phyloP scores from a whole-genome alignment of 1,140 invertebrate genomes.

The Ladona fulva region DNA sequence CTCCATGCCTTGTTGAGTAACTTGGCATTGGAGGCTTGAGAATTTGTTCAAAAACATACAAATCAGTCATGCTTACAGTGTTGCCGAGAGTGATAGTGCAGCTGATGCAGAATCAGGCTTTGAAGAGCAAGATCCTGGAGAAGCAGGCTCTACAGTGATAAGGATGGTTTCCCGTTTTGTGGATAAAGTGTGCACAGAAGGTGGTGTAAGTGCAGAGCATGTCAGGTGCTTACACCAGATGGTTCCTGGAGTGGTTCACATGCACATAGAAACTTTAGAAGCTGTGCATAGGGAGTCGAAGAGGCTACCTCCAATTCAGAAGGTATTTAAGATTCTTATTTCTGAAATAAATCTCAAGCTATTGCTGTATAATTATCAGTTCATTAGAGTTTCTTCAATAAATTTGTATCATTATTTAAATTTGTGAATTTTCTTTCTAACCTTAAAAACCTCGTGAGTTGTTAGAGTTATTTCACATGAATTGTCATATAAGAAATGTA shows the following conservation, averaged over 20 bases:
- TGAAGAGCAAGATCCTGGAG: conserved; percentile 84
- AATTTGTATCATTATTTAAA: too few relatives aligned
- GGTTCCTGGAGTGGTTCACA: conserved; percentile 86
- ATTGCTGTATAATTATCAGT: not conserved
- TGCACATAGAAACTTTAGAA: conserved; percentile 90
- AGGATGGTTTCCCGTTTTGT: conserved; percentile 90
- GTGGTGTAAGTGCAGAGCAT: conserved; percentile 81
- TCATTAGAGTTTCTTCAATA: too few relatives aligned
- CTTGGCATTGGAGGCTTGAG: conserved; percentile 92
- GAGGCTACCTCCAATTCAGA: conserved; percentile 87
- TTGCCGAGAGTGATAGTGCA: conserved; percentile 64
- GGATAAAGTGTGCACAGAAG: conserved; percentile 89
- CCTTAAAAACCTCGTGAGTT: too few relatives aligned
- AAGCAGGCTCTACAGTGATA: conserved; percentile 75
- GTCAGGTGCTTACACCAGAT: conserved; percentile 88
- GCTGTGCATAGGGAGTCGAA: conserved; percentile 79
- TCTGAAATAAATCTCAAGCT: not conserved
- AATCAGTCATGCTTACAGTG: conserved; percentile 47
- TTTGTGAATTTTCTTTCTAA: too few relatives aligned
- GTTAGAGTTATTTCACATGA: too few relatives aligned
- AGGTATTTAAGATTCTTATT: conserved; percentile 49
- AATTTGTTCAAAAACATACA: conserved; percentile 75
- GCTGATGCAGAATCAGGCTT: conserved; percentile 88
- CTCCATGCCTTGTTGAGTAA: conserved; percentile 80
- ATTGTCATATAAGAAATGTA: too few relatives aligned